phyloP scores from a whole-genome alignment of 2,888 invertebrate species.

The Imbricaverruca yamaguchii region DNA sequence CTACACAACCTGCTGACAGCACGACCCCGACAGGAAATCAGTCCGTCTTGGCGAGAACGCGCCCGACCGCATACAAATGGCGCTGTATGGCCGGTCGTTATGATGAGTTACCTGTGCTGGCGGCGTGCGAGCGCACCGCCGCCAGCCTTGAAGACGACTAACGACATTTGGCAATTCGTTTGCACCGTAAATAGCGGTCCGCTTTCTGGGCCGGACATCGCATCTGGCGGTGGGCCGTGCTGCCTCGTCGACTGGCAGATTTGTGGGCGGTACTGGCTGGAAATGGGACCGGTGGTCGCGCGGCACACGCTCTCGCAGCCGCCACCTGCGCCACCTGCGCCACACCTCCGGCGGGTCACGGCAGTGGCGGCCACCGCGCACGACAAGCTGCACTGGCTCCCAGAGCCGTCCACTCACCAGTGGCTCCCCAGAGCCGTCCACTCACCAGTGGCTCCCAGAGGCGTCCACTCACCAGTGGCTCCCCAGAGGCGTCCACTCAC shows the following conservation, averaged over 20 bases:
- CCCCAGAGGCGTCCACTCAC: too few species aligned
- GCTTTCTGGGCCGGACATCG: neutral
- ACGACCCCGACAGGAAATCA: neutral
- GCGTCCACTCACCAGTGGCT: too few species aligned
- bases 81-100: neutral
- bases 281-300: too few species aligned
- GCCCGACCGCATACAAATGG: neutral
- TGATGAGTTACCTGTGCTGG: neutral
- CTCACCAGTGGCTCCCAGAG: too few species aligned
- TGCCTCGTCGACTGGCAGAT: neutral
- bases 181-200: slow-evolving; percentile 3
- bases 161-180: slow-evolving; percentile 9
- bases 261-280: neutral
- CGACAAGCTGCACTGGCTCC: neutral
- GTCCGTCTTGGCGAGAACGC: neutral
- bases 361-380: neutral
- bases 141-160: neutral
- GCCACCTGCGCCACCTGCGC: neutral
- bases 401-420: too few species aligned
- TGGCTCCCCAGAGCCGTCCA: too few species aligned
- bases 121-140: neutral
- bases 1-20: neutral
- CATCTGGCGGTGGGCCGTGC: neutral
- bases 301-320: too few species aligned
- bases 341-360: neutral